Evolutionary conservation across 2,888 invertebrate species (phyloP), one percentile per base, ranked within the genome.

Genomic region (Strigamia maritima): DNA sequence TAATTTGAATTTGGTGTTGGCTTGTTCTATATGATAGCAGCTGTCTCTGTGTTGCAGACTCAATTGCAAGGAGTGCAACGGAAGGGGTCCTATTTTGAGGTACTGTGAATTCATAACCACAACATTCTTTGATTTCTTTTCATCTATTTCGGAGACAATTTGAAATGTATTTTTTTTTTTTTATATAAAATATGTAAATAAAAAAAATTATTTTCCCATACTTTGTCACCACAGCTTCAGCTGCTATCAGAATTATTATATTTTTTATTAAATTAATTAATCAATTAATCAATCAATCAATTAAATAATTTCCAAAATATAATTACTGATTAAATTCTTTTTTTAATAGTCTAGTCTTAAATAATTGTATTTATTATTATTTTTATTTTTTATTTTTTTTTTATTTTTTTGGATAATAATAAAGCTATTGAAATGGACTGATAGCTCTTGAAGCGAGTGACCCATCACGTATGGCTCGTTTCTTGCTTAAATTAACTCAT

Each of bases 1-100:
- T 44, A 44, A 44, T 44, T 16, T 44, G 44, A 44, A 44, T 44
- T 44, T 44, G 44, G 44, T 44, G 44, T 44, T 44, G 44, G 44
- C 44, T 44, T 44, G 44, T 44, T 44, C 44, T 44, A 24, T 60
- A 60, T 60, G 60, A 60, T 75, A 38, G 38, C 38, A 75, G 75
- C 75, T 75, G 38, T 75, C 75, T 75, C 75, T 75, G 38, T 75
- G 38, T 75, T 75, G 75, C 75, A 75, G 75, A 75, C 31, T 75
- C 75, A 75, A 38, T 35, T 75, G 75, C 75, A 75, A 75, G 75
- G 75, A 38, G 31, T 75, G 75, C 31, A 75, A 75, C 75, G 75
- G 75, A 75, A 75, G 75, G 31, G 38, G 31, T 31, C 75, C 75
- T 22, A 26, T 75, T 35, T 35, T 28, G 75, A 75, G 75, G 75